phyloP scores from a whole-genome alignment of 2,888 invertebrate genomes.

The Heliconius hortense region DNA sequence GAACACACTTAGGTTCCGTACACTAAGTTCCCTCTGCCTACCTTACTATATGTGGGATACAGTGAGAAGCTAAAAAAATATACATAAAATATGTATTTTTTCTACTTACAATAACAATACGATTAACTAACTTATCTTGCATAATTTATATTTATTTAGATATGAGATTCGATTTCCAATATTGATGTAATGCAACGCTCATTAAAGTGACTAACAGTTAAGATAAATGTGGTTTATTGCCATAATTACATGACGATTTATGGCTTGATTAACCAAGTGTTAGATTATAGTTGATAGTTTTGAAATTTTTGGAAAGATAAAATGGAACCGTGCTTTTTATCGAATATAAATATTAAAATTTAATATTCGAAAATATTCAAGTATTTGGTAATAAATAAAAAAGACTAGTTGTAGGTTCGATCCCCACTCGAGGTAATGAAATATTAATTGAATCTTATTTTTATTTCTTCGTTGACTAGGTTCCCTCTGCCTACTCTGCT shows the following conservation, averaged over 20 bases:
- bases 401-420: too few relatives aligned
- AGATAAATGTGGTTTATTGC: conserved; percentile 41
- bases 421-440: too few relatives aligned
- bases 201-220: conserved; percentile 39
- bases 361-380: too few relatives aligned
- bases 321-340: neutral
- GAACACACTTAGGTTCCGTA: too few relatives aligned
- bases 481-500: too few relatives aligned
- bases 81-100: neutral
- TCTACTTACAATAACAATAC: neutral
- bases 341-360: neutral
- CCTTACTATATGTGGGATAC: neutral
- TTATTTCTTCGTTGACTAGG: neutral
- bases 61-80: neutral
- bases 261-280: conserved; percentile 27
- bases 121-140: neutral
- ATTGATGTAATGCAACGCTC: conserved; percentile 30
- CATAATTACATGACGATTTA: conserved; percentile 38
- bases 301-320: neutral
- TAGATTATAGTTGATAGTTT: conserved; percentile 16
- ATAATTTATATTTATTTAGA: neutral
- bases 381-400: too few relatives aligned
- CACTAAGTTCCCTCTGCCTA: neutral
- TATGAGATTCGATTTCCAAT: conserved; percentile 22
- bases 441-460: too few relatives aligned